phyloP scores from a whole-genome alignment of 2,113 vertebrate species.

The Sakesphorus luctuosus region DNA sequence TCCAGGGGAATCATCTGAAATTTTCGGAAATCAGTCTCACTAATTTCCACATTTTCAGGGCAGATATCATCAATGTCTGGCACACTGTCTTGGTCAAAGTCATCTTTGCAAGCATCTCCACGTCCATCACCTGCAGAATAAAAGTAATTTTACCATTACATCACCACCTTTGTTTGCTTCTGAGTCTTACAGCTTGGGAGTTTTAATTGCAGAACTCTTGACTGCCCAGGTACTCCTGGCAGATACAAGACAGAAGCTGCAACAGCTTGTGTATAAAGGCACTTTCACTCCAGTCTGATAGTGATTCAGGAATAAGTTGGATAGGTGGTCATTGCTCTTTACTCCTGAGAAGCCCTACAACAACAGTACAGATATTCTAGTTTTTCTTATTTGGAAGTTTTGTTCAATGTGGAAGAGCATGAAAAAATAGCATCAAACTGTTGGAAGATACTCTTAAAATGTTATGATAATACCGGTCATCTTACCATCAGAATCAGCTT shows the following conservation, averaged over 20 bases:
- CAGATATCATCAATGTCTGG: conserved; percentile 95
- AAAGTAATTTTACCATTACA: not conserved
- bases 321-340: not conserved
- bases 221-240: not conserved
- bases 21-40: conserved; percentile 95
- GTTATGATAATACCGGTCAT: not conserved
- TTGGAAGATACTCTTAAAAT: not conserved
- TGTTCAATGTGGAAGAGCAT: not conserved
- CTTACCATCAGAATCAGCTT: conserved; percentile 92
- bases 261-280: not conserved
- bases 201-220: not conserved
- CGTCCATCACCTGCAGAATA: conserved; percentile 87
- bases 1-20: conserved; percentile 99
- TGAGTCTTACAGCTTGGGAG: not conserved
- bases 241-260: not conserved
- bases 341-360: not conserved
- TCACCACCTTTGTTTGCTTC: not conserved
- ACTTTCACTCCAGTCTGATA: not conserved
- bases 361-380: not conserved
- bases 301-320: not conserved
- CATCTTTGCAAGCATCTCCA: conserved; percentile 94
- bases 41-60: conserved; percentile 95
- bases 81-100: conserved; percentile 94
- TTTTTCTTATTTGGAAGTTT: not conserved
- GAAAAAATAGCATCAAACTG: not conserved